These are phyloP conservation scores for Bruchidius siliquastri DNA, from an alignment of 2,888 invertebrate species.

Conservation along the genomic window DNA sequence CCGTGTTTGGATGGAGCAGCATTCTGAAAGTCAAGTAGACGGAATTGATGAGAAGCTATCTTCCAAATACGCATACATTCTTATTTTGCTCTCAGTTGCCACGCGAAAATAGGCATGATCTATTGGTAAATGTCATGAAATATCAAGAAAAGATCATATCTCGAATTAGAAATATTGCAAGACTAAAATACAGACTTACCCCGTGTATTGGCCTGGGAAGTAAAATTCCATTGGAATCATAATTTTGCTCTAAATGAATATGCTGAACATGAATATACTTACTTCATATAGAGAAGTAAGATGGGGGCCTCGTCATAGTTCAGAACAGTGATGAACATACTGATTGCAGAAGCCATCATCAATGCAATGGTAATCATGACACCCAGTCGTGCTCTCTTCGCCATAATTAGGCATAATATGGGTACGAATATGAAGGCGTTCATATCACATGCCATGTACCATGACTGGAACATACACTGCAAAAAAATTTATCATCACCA, in stretches of 20 bases:
- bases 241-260: too few relatives aligned
- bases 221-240: too few relatives aligned
- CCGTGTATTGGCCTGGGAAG: too few relatives aligned
- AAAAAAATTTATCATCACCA: too few relatives aligned
- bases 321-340: constrained; percentile 33
- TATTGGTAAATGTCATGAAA: too few relatives aligned
- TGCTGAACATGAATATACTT: constrained; percentile 21
- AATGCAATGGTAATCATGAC: constrained; percentile 21
- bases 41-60: too few relatives aligned
- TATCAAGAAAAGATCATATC: too few relatives aligned
- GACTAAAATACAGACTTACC: too few relatives aligned
- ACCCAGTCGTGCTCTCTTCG: constrained; percentile 32
- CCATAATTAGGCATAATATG: constrained; percentile 30
- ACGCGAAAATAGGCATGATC: too few relatives aligned
- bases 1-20: constrained; percentile 32
- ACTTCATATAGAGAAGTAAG: constrained; percentile 36
- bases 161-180: too few relatives aligned
- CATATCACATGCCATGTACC: constrained; percentile 46
- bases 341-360: constrained; percentile 27
- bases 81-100: too few relatives aligned
- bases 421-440: constrained; percentile 33
- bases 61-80: too few relatives aligned
- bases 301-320: constrained; percentile 34
- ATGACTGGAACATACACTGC: constrained; percentile 55
- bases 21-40: constrained; percentile 24